These are phyloP conservation scores for Pangasius larnaudii DNA, from an alignment of 2,797 vertebrate species.

Conservation along the genomic window DNA sequence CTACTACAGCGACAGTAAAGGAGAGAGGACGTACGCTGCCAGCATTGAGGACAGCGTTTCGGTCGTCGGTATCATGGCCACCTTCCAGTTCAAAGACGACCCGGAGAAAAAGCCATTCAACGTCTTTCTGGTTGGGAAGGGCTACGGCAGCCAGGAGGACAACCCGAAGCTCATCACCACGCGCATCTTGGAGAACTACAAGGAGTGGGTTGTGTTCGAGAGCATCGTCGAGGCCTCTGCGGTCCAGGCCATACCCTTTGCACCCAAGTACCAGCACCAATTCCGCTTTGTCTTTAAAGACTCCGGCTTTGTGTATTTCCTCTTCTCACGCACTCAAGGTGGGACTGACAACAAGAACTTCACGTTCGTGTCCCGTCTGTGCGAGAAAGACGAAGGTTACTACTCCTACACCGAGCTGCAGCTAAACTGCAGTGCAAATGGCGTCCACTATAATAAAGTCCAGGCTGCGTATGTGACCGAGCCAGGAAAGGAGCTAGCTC, in stretches of 20 bases:
- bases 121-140: constrained; percentile 93
- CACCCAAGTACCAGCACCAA: constrained; percentile 83
- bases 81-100: constrained; percentile 50
- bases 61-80: constrained; percentile 92
- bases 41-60: constrained; percentile 90
- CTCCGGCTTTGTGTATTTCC: constrained; percentile 85
- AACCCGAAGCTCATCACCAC: constrained; percentile 94
- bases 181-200: constrained; percentile 84
- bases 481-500: constrained; percentile 75
- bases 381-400: constrained; percentile 85
- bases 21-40: constrained; percentile 93
- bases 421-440: constrained; percentile 77
- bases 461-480: constrained; percentile 74
- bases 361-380: constrained; percentile 89
- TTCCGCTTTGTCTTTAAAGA: constrained; percentile 90
- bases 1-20: constrained; percentile 88
- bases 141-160: constrained; percentile 87
- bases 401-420: constrained; percentile 95
- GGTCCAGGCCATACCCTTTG: constrained; percentile 87
- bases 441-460: constrained; percentile 74
- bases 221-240: constrained; percentile 88
- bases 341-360: constrained; percentile 82
- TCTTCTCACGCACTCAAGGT: constrained; percentile 88
- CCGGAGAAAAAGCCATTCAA: constrained; percentile 38
- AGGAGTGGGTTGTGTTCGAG: constrained; percentile 89